Evolutionary conservation across 2,797 vertebrate genomes (phyloP).

Genomic region (Esox lucius): DNA sequence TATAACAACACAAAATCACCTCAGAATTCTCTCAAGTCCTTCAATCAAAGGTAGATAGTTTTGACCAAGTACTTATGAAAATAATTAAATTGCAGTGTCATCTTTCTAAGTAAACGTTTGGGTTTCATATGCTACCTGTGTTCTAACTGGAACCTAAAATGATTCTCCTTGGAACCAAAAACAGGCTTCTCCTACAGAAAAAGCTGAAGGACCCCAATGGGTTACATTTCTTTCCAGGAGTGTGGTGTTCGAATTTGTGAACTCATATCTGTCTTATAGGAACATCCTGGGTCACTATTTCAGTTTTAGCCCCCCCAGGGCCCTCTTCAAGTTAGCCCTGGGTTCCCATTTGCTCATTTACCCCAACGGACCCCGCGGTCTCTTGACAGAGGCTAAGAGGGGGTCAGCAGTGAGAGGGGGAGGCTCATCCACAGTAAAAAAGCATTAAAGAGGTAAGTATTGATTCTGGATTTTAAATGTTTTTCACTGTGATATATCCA

Average conservation of each 20-base stretch:
- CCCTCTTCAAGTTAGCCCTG: constrained; percentile 57
- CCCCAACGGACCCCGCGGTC: constrained; percentile 57
- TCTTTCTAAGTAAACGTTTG: too few relatives aligned
- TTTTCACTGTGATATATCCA: constrained; percentile 79
- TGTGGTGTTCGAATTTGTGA: background rate
- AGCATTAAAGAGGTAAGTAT: constrained; percentile 79
- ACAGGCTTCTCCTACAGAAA: too few relatives aligned
- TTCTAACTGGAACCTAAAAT: too few relatives aligned
- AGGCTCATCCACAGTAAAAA: constrained; percentile 71
- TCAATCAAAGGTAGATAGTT: too few relatives aligned
- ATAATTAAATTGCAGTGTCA: too few relatives aligned
- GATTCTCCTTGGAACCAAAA: too few relatives aligned
- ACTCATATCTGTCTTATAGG: constrained; percentile 45
- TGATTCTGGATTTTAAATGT: constrained; percentile 82
- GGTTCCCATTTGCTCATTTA: constrained; percentile 61
- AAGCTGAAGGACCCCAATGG: too few relatives aligned
- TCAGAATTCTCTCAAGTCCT: too few relatives aligned
- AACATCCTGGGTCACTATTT: constrained; percentile 54
- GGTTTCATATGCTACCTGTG: too few relatives aligned
- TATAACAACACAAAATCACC: too few relatives aligned
- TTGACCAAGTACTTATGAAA: too few relatives aligned
- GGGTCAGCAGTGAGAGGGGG: constrained; percentile 62
- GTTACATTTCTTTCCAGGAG: too few relatives aligned
- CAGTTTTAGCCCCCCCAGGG: constrained; percentile 59
- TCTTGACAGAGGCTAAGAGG: constrained; percentile 53